phyloP scores from a whole-genome alignment of 2,113 vertebrate genomes.

The Alexandromys fortis region DNA sequence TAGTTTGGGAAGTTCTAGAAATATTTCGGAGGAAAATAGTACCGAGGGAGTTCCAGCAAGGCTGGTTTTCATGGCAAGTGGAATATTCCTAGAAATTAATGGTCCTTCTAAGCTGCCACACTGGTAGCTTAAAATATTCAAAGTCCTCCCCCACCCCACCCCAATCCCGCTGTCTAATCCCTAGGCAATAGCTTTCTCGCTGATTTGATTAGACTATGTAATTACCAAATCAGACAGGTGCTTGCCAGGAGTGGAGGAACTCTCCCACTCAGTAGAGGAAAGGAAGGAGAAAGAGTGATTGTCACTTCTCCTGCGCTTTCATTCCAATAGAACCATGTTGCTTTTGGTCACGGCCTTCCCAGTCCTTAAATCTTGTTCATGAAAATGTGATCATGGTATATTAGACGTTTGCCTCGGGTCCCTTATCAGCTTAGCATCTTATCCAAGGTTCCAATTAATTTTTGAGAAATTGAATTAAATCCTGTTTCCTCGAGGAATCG shows the following conservation, averaged over 20 bases:
- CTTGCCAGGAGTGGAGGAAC: not conserved
- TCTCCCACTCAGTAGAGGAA: not conserved
- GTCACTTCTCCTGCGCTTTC: not conserved
- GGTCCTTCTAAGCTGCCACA: not conserved
- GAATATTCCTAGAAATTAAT: slow-evolving; percentile 46
- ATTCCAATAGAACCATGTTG: not conserved
- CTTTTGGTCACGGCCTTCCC: not conserved
- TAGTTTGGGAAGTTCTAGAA: slow-evolving; percentile 51
- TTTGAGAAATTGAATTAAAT: slow-evolving; percentile 76
- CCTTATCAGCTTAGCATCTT: slow-evolving; percentile 49
- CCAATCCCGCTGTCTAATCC: not conserved
- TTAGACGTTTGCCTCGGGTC: slow-evolving; percentile 68
- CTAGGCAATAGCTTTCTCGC: slow-evolving; percentile 40
- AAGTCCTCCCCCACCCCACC: not conserved
- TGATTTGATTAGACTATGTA: slow-evolving; percentile 47
- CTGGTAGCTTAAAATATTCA: slow-evolving; percentile 42
- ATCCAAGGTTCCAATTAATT: slow-evolving; percentile 75
- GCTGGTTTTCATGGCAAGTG: slow-evolving; percentile 36
- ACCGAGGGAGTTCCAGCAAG: slow-evolving; percentile 2
- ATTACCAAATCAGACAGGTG: slow-evolving; percentile 36
- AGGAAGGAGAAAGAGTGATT: not conserved
- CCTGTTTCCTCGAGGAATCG: slow-evolving; percentile 57
- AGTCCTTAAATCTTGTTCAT: slow-evolving; percentile 47
- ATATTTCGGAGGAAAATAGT: slow-evolving; percentile 43
- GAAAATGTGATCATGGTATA: slow-evolving; percentile 58